These are phyloP conservation scores for Dicranocentrus wangi DNA, from an alignment of 2,888 invertebrate species.

Conservation along the genomic window DNA sequence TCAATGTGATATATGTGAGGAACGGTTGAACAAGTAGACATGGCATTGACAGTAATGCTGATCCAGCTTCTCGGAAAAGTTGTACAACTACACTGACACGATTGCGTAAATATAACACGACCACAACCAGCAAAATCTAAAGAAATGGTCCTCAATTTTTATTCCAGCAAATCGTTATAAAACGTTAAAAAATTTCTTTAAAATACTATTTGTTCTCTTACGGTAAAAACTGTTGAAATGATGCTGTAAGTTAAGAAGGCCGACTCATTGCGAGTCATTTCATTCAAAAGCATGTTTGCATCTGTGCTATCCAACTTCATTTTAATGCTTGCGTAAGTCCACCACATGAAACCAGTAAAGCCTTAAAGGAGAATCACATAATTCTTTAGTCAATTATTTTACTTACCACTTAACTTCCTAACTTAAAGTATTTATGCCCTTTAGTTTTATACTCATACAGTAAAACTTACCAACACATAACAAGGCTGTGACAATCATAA, in stretches of 20 bases:
- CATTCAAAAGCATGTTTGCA: conserved; percentile 79
- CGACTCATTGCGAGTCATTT: conserved; percentile 88
- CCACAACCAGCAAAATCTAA: conserved; percentile 78
- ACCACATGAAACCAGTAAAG: conserved; percentile 89
- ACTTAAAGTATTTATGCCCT: no score
- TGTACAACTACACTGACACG: conserved; percentile 88
- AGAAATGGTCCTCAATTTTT: conserved; percentile 36
- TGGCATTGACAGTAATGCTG: conserved; percentile 89
- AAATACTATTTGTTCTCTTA: conserved; percentile 76
- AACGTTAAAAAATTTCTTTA: no score
- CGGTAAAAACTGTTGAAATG: conserved; percentile 89
- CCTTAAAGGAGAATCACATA: conserved; percentile 72
- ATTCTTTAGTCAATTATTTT: no score
- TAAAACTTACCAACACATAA: conserved; percentile 82
- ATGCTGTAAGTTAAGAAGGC: conserved; percentile 90
- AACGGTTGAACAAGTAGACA: conserved; percentile 88
- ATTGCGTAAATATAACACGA: conserved; percentile 85
- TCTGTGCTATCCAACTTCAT: conserved; percentile 79
- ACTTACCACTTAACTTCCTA: no score
- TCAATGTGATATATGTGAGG: conserved; percentile 85
- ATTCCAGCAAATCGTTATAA: background rate
- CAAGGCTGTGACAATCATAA: conserved; percentile 86
- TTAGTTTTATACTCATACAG: no score
- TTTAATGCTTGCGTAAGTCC: conserved; percentile 87
- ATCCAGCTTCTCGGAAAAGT: conserved; percentile 91